These are phyloP conservation scores for Xylocampa areola DNA, from an alignment of 2,888 invertebrate genomes.

Conservation along the genomic window DNA sequence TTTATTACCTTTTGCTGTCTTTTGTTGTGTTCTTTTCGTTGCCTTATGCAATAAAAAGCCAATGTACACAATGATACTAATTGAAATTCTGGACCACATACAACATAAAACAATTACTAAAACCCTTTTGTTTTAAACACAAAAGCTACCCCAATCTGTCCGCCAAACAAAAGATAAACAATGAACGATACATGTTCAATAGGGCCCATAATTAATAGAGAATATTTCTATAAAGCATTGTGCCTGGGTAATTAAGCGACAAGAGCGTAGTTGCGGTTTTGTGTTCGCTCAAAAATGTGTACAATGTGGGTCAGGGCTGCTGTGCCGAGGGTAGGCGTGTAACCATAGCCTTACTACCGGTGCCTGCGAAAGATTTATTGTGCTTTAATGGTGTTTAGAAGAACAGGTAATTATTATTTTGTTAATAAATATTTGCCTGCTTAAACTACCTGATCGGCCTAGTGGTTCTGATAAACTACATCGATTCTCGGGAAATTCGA, in stretches of 20 bases:
- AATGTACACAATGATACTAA: no score
- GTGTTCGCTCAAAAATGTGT: conserved; percentile 43
- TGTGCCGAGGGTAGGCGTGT: conserved; percentile 1
- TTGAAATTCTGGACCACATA: conserved; percentile 8
- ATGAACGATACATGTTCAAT: conserved; percentile 46
- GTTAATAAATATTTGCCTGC: no score
- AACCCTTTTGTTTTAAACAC: conserved; percentile 33
- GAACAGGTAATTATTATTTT: no score
- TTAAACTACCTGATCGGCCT: no score
- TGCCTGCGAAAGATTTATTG: background rate
- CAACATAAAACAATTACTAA: conserved; percentile 40
- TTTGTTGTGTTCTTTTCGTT: no score
- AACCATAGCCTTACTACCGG: conserved; percentile 3
- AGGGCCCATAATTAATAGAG: conserved; percentile 20
- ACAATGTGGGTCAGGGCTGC: conserved; percentile 45
- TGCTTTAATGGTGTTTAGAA: no score
- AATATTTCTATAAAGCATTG: conserved; percentile 49
- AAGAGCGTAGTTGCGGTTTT: conserved; percentile 29
- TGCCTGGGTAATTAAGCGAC: conserved; percentile 47
- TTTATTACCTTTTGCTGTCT: no score
- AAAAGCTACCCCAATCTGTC: conserved; percentile 35
- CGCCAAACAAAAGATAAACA: conserved; percentile 44
- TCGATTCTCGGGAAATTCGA: no score
- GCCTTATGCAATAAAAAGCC: no score
- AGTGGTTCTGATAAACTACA: no score